Conservation (phyloP, 2,888 invertebrate species). For the Opisthograptis luteolata region DNA sequence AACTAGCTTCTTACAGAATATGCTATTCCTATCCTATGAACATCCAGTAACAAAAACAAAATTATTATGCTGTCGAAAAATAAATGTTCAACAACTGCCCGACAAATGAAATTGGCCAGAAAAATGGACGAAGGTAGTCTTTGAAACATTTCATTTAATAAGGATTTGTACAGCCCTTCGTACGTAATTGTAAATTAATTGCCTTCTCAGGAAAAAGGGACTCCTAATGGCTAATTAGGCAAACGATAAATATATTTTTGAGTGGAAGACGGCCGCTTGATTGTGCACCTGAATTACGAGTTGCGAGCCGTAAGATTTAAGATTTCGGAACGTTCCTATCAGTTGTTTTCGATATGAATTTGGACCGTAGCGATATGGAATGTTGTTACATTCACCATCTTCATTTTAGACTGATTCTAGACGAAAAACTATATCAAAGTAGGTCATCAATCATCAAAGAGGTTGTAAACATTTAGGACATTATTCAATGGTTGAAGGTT, state of each 20-base stretch:
- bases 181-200: slow-evolving; percentile 81
- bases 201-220: slow-evolving; percentile 65
- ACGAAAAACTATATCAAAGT: no score
- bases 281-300: slow-evolving; percentile 34
- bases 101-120: slow-evolving; percentile 60
- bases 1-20: no score
- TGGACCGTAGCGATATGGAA: no score
- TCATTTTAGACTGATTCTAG: no score
- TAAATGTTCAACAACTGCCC: slow-evolving; percentile 27
- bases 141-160: slow-evolving; percentile 78
- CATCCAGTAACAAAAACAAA: no score
- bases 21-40: no score
- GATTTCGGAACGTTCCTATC: slow-evolving; percentile 32
- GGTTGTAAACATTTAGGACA: no score
- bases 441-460: no score
- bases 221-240: slow-evolving; percentile 68
- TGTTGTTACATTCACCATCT: no score
- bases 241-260: slow-evolving; percentile 71
- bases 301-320: slow-evolving; percentile 27
- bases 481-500: no score
- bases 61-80: slow-evolving; percentile 7
- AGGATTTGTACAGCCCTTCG: slow-evolving; percentile 70
- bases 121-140: slow-evolving; percentile 58
- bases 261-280: slow-evolving; percentile 40
- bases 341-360: no score